Conservation (phyloP, 2,888 invertebrate genomes). For the Himalopsyche kuldschensis region DNA sequence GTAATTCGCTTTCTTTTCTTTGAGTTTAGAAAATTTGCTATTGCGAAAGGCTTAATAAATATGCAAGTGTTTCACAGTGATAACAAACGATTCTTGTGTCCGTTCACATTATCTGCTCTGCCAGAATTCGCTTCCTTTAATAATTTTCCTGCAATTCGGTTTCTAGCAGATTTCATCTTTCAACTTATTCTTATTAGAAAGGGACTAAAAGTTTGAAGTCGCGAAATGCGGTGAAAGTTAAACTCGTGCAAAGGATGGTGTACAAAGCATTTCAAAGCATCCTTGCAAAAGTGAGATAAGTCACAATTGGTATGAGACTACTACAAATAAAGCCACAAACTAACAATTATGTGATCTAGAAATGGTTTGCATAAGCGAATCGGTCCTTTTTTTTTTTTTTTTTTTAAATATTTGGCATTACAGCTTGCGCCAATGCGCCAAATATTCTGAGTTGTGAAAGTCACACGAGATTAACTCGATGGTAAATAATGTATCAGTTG, state of each 20-base stretch:
- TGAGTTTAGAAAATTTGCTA: too few species aligned
- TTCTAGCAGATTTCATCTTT: constrained; percentile 5
- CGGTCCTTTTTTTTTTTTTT: too few species aligned
- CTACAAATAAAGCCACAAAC: too few species aligned
- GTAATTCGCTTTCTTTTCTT: too few species aligned
- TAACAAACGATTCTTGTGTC: neutral
- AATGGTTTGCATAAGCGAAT: too few species aligned
- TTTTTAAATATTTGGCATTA: too few species aligned
- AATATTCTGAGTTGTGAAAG: too few species aligned
- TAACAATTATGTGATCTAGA: too few species aligned
- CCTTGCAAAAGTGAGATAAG: neutral
- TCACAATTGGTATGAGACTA: neutral
- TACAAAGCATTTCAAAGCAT: neutral
- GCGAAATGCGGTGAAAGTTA: constrained; percentile 8
- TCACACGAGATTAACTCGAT: too few species aligned
- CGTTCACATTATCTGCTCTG: neutral
- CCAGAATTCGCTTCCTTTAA: neutral
- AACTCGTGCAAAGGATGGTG: constrained; percentile 8
- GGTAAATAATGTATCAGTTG: too few species aligned
- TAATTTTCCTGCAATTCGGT: constrained; percentile 10
- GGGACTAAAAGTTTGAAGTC: constrained; percentile 16
- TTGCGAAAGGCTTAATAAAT: too few species aligned
- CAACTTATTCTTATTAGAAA: constrained; percentile 12
- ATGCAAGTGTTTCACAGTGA: neutral
- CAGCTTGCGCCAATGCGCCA: too few species aligned